Percentiles rank a stretch among this genome's conserved stretches.
Conservation (phyloP, 1,140 invertebrate genomes). For the Lepidurus couesii region DNA sequence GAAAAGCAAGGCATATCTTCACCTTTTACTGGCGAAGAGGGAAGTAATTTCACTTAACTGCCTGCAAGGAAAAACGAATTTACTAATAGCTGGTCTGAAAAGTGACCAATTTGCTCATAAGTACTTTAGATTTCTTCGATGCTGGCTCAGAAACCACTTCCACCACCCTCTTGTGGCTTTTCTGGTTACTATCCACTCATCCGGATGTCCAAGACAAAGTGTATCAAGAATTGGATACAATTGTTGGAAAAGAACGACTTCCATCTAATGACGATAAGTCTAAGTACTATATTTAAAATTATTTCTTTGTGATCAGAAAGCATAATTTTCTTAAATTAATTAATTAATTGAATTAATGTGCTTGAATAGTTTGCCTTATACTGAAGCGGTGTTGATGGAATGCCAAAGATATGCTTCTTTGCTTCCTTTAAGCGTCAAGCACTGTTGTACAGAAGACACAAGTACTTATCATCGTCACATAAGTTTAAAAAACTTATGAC, state of each 20-base stretch:
- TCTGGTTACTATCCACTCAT: slow-evolving; percentile 61
- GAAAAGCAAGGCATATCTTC: neutral
- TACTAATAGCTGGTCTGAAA: neutral
- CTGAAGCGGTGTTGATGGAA: slow-evolving; percentile 37
- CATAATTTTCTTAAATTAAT: no score
- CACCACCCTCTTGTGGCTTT: slow-evolving; percentile 61
- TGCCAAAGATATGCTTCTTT: slow-evolving; percentile 34
- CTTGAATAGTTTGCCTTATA: slow-evolving; percentile 36
- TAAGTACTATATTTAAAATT: neutral
- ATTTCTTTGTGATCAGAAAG: neutral
- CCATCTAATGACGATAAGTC: slow-evolving; percentile 34
- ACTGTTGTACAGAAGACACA: slow-evolving; percentile 12
- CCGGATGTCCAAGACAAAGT: slow-evolving; percentile 60
- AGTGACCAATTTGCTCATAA: slow-evolving; percentile 36
- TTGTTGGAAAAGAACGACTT: slow-evolving; percentile 45
- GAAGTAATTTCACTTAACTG: neutral
- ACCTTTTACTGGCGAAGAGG: slow-evolving; percentile 6
- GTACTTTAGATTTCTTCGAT: slow-evolving; percentile 40
- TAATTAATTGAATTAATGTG: neutral
- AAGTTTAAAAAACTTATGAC: neutral
- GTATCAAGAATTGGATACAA: slow-evolving; percentile 56
- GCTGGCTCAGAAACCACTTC: slow-evolving; percentile 58
- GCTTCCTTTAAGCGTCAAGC: slow-evolving; percentile 31
- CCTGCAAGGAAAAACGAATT: neutral
- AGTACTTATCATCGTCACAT: neutral